These are phyloP conservation scores for Riptortus pedestris DNA, from an alignment of 1,140 invertebrate genomes.

Conservation along the genomic window DNA sequence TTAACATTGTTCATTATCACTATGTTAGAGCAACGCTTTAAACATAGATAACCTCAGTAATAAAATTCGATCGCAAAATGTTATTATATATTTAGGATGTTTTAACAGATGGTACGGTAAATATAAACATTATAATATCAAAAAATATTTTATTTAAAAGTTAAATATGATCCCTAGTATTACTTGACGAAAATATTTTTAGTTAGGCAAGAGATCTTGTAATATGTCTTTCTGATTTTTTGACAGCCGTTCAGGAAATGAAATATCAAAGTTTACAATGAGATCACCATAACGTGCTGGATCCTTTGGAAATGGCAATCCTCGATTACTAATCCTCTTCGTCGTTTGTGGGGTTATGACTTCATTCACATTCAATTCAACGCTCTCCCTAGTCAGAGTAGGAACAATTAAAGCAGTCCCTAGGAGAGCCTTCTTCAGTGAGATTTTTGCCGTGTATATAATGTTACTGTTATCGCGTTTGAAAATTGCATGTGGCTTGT, in stretches of 20 bases:
- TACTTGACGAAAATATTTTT: not conserved
- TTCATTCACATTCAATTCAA: slow-evolving; percentile 75
- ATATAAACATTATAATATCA: too few relatives aligned
- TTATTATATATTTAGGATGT: too few relatives aligned
- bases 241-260: slow-evolving; percentile 81
- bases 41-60: too few relatives aligned
- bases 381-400: slow-evolving; percentile 74
- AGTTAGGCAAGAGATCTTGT: slow-evolving; percentile 66
- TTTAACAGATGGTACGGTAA: too few relatives aligned
- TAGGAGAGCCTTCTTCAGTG: slow-evolving; percentile 84
- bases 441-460: slow-evolving; percentile 79
- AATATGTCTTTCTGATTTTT: slow-evolving; percentile 80
- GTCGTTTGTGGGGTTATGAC: slow-evolving; percentile 85
- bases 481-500: slow-evolving; percentile 70
- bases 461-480: slow-evolving; percentile 84
- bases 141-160: too few relatives aligned
- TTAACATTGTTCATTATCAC: too few relatives aligned
- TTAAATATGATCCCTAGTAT: too few relatives aligned
- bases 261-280: slow-evolving; percentile 91
- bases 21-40: too few relatives aligned
- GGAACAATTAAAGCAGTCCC: slow-evolving; percentile 83
- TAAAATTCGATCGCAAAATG: too few relatives aligned
- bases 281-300: slow-evolving; percentile 83
- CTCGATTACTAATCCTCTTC: slow-evolving; percentile 82
- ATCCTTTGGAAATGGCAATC: slow-evolving; percentile 91